These are phyloP conservation scores for Prolemur simus DNA, from an alignment of 2,113 vertebrate genomes.

Conservation along the genomic window DNA sequence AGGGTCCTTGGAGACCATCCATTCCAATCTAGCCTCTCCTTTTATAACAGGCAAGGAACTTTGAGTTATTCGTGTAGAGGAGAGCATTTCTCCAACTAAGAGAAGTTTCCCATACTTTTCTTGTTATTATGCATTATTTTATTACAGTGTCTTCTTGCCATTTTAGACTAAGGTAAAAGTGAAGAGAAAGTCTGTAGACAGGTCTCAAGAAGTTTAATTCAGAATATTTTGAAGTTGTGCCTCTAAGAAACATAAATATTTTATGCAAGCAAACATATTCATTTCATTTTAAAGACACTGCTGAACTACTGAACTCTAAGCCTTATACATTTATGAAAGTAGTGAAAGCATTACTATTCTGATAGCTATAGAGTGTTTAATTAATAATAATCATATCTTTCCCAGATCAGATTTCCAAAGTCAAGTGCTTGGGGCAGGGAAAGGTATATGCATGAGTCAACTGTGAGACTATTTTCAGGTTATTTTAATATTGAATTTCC, in stretches of 20 bases:
- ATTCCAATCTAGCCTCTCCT: background rate
- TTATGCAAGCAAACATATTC: conserved; percentile 24
- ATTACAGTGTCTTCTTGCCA: background rate
- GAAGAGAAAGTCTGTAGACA: background rate
- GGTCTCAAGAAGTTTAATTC: conserved; percentile 25
- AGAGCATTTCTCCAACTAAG: background rate
- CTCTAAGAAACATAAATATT: conserved; percentile 39
- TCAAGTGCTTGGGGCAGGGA: background rate
- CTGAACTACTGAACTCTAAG: background rate
- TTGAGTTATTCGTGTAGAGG: background rate
- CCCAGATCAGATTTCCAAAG: conserved; percentile 38
- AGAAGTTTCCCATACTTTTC: background rate
- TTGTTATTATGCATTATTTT: conserved; percentile 22
- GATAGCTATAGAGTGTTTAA: background rate
- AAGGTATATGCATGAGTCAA: background rate
- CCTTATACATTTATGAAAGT: background rate
- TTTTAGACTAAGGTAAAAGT: background rate
- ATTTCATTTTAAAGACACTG: conserved; percentile 18
- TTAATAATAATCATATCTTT: conserved; percentile 13
- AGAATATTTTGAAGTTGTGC: conserved; percentile 44
- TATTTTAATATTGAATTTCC: background rate
- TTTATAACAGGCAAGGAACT: background rate
- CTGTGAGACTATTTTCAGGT: background rate
- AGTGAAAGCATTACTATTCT: background rate
- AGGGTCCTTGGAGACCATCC: background rate